Percentiles rank a stretch among this genome's conserved stretches.
Evolutionary conservation across 2,113 vertebrate genomes (phyloP).

Genomic region (Edolisoma coerulescens): DNA sequence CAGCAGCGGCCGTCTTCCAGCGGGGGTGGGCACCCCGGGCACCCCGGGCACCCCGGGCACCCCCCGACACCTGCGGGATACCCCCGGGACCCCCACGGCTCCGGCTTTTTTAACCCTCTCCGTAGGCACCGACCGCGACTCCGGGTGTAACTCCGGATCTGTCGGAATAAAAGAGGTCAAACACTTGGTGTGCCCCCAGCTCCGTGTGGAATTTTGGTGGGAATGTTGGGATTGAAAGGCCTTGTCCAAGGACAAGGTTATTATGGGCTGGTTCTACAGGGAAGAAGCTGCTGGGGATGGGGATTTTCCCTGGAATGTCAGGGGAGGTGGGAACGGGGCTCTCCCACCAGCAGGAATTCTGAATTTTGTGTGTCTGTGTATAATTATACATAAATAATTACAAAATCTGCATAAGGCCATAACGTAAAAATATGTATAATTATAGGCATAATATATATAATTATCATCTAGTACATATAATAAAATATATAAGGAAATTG

Average conservation of each 20-base stretch:
- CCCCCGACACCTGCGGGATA: no score
- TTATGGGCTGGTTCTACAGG: fast-evolving
- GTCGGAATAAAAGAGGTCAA: constrained; percentile 67
- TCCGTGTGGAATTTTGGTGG: fast-evolving
- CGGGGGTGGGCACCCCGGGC: neutral
- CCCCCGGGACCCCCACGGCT: neutral
- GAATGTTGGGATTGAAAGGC: fast-evolving
- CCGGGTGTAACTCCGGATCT: constrained; percentile 20
- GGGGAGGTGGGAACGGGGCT: neutral
- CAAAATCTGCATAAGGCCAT: neutral
- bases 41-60: neutral
- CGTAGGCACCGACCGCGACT: neutral
- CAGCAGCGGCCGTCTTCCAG: constrained; percentile 13
- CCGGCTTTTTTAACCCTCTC: constrained; percentile 55
- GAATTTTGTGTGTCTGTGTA: fast-evolving
- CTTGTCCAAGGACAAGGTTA: fast-evolving
- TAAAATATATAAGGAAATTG: neutral
- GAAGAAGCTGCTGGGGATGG: neutral
- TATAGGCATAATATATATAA: neutral
- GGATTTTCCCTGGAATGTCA: neutral
- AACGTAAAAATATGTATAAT: neutral
- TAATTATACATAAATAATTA: neutral
- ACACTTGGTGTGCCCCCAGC: fast-evolving
- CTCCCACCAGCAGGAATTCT: neutral
- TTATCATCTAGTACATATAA: neutral